A percentile compares a stretch with the other conserved stretches of the same genome.
These are phyloP conservation scores for Brachirus orientalis DNA, from an alignment of 2,113 vertebrate genomes.

Conservation along the genomic window DNA sequence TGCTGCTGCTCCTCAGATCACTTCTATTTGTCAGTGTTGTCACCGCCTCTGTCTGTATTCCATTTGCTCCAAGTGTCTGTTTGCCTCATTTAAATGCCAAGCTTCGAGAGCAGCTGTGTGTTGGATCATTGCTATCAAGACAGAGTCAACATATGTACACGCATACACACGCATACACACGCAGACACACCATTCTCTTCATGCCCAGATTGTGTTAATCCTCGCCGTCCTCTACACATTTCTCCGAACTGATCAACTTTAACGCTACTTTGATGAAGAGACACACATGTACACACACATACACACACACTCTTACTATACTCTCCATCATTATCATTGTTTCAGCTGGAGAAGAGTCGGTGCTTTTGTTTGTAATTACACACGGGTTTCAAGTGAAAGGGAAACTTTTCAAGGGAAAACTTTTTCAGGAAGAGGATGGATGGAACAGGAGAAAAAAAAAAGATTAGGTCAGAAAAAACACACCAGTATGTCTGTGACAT, in stretches of 20 bases:
- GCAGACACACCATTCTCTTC: constrained; percentile 49
- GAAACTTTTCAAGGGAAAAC: constrained; percentile 66
- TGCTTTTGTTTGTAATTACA: constrained; percentile 86
- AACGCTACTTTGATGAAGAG: constrained; percentile 75
- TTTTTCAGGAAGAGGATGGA: constrained; percentile 67
- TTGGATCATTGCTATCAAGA: constrained; percentile 73
- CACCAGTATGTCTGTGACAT: constrained; percentile 81
- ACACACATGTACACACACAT: constrained; percentile 14
- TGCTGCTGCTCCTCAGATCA: constrained; percentile 43
- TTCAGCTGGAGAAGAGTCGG: constrained; percentile 81
- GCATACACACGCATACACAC: constrained; percentile 11
- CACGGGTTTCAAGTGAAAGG: constrained; percentile 78
- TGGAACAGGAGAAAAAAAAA: constrained; percentile 63
- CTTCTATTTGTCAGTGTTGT: constrained; percentile 61
- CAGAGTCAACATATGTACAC: constrained; percentile 67
- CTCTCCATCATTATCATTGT: constrained; percentile 81
- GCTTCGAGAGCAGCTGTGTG: constrained; percentile 73
- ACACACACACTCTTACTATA: constrained; percentile 38
- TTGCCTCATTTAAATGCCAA: constrained; percentile 75
- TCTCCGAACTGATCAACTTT: constrained; percentile 74
- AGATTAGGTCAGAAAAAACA: constrained; percentile 59
- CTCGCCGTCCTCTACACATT: constrained; percentile 77
- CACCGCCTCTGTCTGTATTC: constrained; percentile 59
- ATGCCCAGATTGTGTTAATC: constrained; percentile 82
- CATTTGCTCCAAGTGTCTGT: constrained; percentile 71